Conservation (phyloP, 2,113 vertebrate genomes). For the Pristiophorus japonicus region DNA sequence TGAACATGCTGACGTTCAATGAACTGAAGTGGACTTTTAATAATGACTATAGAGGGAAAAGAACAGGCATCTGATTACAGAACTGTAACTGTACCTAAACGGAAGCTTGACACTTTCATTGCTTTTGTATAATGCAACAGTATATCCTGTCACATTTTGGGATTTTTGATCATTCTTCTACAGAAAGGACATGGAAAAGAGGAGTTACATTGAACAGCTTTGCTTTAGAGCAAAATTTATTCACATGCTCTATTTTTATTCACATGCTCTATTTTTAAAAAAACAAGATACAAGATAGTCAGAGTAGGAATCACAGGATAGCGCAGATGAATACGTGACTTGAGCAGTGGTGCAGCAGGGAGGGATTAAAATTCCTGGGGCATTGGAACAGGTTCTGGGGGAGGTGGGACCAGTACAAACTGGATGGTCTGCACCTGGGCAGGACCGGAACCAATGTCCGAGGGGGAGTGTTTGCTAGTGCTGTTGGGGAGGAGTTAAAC, state of each 20-base stretch:
- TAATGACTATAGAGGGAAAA: not conserved
- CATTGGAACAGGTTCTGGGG: too few species aligned
- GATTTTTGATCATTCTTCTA: not conserved
- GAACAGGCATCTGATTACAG: not conserved
- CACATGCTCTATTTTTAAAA: too few species aligned
- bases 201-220: not conserved
- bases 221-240: not conserved
- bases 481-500: too few species aligned
- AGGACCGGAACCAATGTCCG: too few species aligned
- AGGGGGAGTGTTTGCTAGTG: too few species aligned
- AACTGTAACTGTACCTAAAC: not conserved
- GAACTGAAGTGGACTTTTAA: not conserved
- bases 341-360: too few species aligned
- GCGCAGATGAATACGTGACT: too few species aligned
- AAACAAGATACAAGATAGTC: too few species aligned
- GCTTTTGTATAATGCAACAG: not conserved
- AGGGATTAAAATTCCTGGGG: too few species aligned
- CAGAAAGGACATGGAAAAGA: not conserved
- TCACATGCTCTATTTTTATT: not conserved
- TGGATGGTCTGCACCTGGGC: too few species aligned
- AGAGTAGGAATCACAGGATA: too few species aligned
- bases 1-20: not conserved
- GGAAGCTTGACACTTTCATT: not conserved
- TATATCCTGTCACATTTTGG: not conserved
- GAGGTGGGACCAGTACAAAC: too few species aligned